These are phyloP conservation scores for Aix galericulata DNA, from an alignment of 2,113 vertebrate genomes.

Conservation along the genomic window DNA sequence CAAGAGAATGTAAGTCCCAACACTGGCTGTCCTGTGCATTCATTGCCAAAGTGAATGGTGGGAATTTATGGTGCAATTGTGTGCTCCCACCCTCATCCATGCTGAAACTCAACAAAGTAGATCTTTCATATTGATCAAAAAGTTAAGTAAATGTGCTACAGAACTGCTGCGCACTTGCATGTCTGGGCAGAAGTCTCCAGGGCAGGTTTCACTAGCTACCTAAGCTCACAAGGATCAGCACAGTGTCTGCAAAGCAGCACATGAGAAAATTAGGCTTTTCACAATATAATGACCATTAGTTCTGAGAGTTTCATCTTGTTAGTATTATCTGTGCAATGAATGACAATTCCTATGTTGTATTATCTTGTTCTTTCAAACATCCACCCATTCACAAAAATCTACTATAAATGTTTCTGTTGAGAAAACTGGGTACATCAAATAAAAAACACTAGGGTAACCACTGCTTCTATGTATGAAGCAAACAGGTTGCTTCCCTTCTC, in stretches of 20 bases:
- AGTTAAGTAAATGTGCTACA: not conserved
- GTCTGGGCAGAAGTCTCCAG: not conserved
- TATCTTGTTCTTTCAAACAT: not conserved
- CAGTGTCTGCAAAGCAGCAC: not conserved
- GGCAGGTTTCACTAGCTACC: not conserved
- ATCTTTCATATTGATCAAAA: not conserved
- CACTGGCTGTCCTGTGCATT: not conserved
- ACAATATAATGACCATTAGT: not conserved
- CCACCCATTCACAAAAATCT: not conserved
- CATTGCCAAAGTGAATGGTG: accelerated
- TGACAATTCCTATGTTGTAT: not conserved
- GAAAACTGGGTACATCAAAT: not conserved
- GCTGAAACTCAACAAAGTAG: not conserved
- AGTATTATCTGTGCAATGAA: not conserved
- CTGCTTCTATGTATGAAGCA: not conserved
- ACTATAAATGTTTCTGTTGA: not conserved
- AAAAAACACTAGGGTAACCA: not conserved
- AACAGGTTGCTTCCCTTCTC: not conserved
- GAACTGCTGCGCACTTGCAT: not conserved
- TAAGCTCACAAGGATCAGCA: not conserved
- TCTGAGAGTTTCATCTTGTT: not conserved
- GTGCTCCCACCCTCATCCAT: not conserved
- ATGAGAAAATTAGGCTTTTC: not conserved
- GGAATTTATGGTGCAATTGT: not conserved
- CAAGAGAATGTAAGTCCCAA: not conserved